These are phyloP conservation scores for Semicossyphus pulcher DNA, from an alignment of 2,113 vertebrate species.

Conservation along the genomic window DNA sequence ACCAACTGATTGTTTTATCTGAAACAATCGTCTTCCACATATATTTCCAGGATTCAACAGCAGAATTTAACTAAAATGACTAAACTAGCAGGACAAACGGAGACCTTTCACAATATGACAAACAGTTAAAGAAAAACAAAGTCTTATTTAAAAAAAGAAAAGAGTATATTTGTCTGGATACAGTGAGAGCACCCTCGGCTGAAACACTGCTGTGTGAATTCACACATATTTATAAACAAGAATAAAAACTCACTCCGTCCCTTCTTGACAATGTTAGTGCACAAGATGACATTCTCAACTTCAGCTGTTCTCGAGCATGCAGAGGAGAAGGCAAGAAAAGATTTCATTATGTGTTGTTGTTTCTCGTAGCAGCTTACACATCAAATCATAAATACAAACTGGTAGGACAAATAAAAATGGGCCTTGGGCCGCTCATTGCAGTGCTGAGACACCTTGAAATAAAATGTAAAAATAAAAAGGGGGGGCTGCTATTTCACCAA, in stretches of 20 bases:
- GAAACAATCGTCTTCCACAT: no score
- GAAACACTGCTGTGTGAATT: not conserved
- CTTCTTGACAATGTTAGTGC: conserved; percentile 52
- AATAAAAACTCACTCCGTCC: conserved; percentile 32
- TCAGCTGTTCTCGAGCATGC: not conserved
- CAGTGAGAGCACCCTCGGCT: not conserved
- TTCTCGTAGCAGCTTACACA: conserved; percentile 40
- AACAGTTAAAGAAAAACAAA: not conserved
- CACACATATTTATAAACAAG: not conserved
- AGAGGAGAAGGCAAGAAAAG: conserved; percentile 40
- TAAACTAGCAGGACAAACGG: not conserved
- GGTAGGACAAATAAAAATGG: conserved; percentile 9
- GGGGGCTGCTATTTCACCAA: conserved; percentile 28
- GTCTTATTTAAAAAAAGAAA: no score
- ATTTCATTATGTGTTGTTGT: conserved; percentile 1
- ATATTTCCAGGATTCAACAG: not conserved
- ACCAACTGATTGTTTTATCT: no score
- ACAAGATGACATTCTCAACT: conserved; percentile 15
- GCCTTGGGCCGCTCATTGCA: conserved; percentile 10
- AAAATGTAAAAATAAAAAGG: not conserved
- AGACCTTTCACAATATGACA: conserved; percentile 17
- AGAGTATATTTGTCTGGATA: not conserved
- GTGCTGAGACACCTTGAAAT: conserved; percentile 8
- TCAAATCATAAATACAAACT: conserved; percentile 55
- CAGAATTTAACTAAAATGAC: not conserved